Evolutionary conservation across 2,113 vertebrate genomes (phyloP), one percentile per base, ranked within the genome.

Genomic region (Pyxicephalus adspersus): DNA sequence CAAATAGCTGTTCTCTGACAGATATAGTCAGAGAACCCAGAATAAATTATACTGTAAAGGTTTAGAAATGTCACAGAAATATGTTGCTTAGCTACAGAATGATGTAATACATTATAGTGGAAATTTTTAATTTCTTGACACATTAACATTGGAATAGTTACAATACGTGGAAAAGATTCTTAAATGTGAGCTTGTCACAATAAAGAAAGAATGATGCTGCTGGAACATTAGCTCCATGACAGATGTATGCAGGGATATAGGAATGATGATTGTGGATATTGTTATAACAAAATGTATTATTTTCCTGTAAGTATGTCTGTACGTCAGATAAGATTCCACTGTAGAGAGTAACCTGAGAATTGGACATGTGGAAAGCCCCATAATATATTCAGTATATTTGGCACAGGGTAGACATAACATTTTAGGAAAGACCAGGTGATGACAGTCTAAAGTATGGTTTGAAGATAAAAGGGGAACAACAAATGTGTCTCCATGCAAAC

Each of bases 401-500:
- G 71, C 71, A 58, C 52, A 57, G n/a, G 3, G 38, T 54, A 38
- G 29, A 17, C 9, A 60, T 22, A 45, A 58, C 58, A 80, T 80
- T 71, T 50, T 63, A 80, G 78, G 38, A 63, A 68, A 72, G 67
- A 19, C 17, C 51, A 70, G 45, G 77, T 51, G 77, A 70, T 80
- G 77, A 80, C 58, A 72, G 66, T 52, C 20, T 29, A 72, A 60
- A 63, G 78, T 63, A 64, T 72, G 18, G 67, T 64, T 64, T 80
- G 57, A 16, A 80, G 78, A 80, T 80, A 80, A 80, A 72, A 64
- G 78, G 64, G 67, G 55, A 57, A 57, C 45, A 80, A 80, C 66
- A 80, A 80, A 80, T 72, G 67, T 72, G 67, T 80, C 78, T 80
- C 78, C 64, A 72, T 31, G 78, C 67, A 80, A 80, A 80, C 58